These are phyloP conservation scores for Scolopax bukidnonensis DNA, from an alignment of 2,797 vertebrate genomes.

Conservation along the genomic window DNA sequence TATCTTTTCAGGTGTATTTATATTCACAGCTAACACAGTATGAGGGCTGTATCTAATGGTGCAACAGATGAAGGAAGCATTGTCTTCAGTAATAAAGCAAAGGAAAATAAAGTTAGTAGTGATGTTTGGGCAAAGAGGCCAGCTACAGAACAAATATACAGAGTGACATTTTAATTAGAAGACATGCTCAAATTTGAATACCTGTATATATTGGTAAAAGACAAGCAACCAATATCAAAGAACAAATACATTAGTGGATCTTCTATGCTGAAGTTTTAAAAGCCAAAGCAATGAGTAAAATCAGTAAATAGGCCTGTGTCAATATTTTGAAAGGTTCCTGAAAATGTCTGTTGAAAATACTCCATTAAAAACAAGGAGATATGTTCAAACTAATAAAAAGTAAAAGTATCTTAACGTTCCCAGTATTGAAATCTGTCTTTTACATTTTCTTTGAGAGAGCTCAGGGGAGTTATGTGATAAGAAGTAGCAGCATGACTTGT, in stretches of 20 bases:
- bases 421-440: background rate
- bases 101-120: background rate
- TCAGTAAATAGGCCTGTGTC: background rate
- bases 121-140: background rate
- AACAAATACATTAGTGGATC: background rate
- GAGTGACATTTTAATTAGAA: background rate
- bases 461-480: background rate
- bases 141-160: background rate
- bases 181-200: background rate
- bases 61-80: background rate
- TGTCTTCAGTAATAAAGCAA: background rate
- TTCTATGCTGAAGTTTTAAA: background rate
- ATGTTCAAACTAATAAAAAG: background rate
- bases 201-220: background rate
- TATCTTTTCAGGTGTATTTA: slow-evolving; percentile 1
- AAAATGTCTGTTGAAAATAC: background rate
- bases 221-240: background rate
- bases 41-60: background rate
- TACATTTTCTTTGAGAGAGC: slow-evolving; percentile 48
- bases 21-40: background rate
- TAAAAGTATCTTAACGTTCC: background rate
- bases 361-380: background rate
- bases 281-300: background rate
- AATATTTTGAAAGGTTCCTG: background rate
- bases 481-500: background rate